Conservation (phyloP, 2,113 vertebrate genomes). For the Cyanoderma ruficeps region DNA sequence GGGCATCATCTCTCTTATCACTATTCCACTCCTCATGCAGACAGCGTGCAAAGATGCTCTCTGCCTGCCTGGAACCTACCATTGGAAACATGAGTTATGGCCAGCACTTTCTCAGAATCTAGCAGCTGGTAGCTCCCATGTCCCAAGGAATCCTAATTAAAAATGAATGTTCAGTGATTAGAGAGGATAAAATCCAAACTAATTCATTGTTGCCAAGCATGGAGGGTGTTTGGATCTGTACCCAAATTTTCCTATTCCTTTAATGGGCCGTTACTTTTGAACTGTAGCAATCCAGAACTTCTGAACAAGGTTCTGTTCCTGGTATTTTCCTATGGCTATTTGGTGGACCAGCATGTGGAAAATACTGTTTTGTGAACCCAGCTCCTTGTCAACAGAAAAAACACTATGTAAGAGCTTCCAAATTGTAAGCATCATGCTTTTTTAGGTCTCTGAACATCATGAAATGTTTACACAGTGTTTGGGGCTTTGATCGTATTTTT, state of each 20-base stretch:
- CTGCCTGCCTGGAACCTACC: neutral
- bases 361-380: neutral
- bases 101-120: neutral
- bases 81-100: neutral
- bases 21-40: neutral
- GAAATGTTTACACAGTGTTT: neutral
- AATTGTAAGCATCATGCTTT: neutral
- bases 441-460: neutral
- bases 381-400: neutral
- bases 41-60: neutral
- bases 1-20: neutral
- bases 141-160: neutral
- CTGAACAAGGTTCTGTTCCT: neutral
- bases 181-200: neutral
- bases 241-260: neutral
- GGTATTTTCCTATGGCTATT: neutral
- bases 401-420: neutral
- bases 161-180: neutral
- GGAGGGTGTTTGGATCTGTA: neutral
- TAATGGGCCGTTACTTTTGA: neutral
- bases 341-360: neutral
- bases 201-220: neutral
- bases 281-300: neutral
- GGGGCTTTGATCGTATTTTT: neutral
- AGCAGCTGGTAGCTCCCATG: neutral